Conservation (phyloP, 2,888 invertebrate species). For the Harmothoe impar region DNA sequence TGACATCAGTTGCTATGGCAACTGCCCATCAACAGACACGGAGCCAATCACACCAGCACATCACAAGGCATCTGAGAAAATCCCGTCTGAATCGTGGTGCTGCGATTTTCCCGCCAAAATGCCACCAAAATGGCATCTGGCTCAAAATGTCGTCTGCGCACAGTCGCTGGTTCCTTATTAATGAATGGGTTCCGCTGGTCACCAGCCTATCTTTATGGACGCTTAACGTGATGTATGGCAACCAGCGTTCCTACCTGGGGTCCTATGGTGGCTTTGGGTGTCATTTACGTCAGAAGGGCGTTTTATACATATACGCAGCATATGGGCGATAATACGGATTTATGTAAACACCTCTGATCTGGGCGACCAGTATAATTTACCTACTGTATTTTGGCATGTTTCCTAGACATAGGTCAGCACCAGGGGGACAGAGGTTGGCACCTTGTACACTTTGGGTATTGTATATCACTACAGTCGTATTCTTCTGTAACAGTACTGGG, state of each 20-base stretch:
- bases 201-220: background rate
- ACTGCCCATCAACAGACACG: too few relatives aligned
- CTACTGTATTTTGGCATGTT: background rate
- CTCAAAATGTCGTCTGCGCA: background rate
- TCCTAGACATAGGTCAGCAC: background rate
- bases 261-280: background rate
- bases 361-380: background rate
- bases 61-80: too few relatives aligned
- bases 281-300: background rate
- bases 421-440: background rate
- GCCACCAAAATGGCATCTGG: background rate
- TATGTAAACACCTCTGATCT: constrained; percentile 5
- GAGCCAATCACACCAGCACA: too few relatives aligned
- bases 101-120: background rate
- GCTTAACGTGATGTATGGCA: background rate
- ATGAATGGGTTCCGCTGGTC: background rate
- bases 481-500: too few relatives aligned
- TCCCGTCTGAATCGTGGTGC: too few relatives aligned
- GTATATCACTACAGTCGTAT: too few relatives aligned
- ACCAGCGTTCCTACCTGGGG: background rate
- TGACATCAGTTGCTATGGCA: too few relatives aligned
- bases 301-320: constrained; percentile 14
- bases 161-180: background rate
- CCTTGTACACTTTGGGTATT: background rate
- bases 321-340: background rate